A percentile compares a stretch with the other conserved stretches of the same genome.
phyloP scores from a whole-genome alignment of 2,888 invertebrate genomes.

The Steromphala cineraria region DNA sequence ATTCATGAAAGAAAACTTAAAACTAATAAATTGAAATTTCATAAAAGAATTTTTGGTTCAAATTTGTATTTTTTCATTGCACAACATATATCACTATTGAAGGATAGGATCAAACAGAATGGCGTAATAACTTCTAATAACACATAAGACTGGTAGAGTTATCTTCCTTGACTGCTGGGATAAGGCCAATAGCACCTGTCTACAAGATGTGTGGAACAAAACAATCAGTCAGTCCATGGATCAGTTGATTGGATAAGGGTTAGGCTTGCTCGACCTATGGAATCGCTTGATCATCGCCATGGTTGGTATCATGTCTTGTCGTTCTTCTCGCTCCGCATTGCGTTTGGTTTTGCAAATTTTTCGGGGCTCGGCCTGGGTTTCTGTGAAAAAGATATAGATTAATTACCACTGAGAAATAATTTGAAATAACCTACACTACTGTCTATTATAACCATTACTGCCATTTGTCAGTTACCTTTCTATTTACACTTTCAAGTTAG shows the following conservation, averaged over 20 bases:
- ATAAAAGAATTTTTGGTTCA: no score
- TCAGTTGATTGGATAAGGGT: constrained; percentile 6
- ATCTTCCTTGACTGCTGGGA: no score
- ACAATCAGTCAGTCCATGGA: neutral
- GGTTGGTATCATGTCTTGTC: constrained; percentile 57
- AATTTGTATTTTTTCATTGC: no score
- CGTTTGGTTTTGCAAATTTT: constrained; percentile 71
- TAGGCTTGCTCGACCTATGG: neutral
- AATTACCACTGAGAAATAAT: neutral
- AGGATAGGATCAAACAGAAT: neutral
- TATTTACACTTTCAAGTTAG: no score
- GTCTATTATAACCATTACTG: no score
- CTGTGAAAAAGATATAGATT: constrained; percentile 36
- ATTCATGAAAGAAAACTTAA: neutral
- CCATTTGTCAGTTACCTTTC: no score
- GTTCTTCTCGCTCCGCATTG: constrained; percentile 63
- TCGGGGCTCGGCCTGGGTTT: constrained; percentile 61
- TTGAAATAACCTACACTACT: no score
- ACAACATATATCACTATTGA: neutral
- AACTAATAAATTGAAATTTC: neutral
- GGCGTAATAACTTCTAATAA: neutral
- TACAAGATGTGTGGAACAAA: no score
- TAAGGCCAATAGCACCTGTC: no score
- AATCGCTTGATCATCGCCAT: neutral
- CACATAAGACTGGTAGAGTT: neutral